Evolutionary conservation across 2,113 vertebrate genomes (phyloP).

Genomic region (Potamarius usumacintae): DNA sequence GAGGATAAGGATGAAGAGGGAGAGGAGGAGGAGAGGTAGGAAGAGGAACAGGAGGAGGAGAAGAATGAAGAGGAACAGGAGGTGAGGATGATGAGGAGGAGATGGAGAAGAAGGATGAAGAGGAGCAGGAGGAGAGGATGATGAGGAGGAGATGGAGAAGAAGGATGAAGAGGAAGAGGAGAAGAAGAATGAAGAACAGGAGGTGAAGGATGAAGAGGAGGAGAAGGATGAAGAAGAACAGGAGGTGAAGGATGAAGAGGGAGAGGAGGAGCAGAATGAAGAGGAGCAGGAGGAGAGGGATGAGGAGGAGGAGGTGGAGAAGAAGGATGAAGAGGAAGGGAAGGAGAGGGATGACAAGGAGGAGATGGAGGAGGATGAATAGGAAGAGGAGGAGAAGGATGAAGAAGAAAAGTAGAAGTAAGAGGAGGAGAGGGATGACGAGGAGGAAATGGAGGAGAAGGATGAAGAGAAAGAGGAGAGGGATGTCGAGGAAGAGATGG

Average conservation of each 20-base stretch:
- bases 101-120: not conserved
- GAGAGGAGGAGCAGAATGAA: not conserved
- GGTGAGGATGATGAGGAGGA: not conserved
- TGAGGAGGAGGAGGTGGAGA: not conserved
- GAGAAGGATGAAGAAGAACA: no score
- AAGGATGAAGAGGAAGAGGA: not conserved
- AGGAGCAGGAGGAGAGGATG: rapidly evolving
- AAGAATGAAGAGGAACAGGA: not conserved
- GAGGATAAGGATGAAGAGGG: not conserved
- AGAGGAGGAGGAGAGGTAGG: not conserved
- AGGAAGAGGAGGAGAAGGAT: not conserved
- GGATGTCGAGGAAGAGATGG: not conserved
- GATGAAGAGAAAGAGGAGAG: not conserved
- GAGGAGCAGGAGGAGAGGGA: not conserved
- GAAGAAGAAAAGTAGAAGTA: not conserved
- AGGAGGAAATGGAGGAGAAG: rapidly evolving
- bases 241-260: no score
- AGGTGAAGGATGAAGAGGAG: not conserved
- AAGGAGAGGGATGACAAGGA: not conserved
- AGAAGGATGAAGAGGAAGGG: not conserved
- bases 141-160: not conserved
- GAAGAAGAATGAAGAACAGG: no score
- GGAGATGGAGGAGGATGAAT: not conserved
- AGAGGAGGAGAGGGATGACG: no score
- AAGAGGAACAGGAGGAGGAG: not conserved